phyloP scores from a whole-genome alignment of 1,140 invertebrate genomes.

The Heliconius congener region DNA sequence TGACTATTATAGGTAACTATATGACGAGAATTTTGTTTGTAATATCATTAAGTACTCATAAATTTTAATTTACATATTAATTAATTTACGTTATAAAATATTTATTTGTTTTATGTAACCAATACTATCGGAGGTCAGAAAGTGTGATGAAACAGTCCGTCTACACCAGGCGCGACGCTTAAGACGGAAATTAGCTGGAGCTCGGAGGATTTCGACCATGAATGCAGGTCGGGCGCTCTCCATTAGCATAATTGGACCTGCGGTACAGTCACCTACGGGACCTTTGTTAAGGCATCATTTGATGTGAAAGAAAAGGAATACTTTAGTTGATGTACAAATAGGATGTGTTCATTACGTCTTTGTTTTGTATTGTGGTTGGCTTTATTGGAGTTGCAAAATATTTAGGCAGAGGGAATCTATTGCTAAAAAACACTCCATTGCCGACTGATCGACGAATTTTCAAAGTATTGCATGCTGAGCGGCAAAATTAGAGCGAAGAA shows the following conservation, averaged over 20 bases:
- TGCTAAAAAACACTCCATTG: too few species aligned
- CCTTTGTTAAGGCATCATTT: slow-evolving; percentile 53
- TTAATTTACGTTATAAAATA: not conserved
- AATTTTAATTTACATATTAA: not conserved
- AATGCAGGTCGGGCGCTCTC: slow-evolving; percentile 73
- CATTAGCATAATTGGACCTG: slow-evolving; percentile 77
- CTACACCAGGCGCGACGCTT: slow-evolving; percentile 52
- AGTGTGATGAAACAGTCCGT: slow-evolving; percentile 41
- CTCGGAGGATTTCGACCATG: slow-evolving; percentile 73
- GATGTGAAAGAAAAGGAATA: slow-evolving; percentile 43
- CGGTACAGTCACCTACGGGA: slow-evolving; percentile 54
- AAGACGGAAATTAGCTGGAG: slow-evolving; percentile 77
- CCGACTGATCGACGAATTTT: too few species aligned
- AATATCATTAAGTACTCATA: not conserved
- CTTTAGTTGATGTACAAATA: slow-evolving; percentile 40
- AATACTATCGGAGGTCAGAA: not conserved
- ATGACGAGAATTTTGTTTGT: too few species aligned
- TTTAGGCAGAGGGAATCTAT: not conserved
- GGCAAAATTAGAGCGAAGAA: too few species aligned
- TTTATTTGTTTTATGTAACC: not conserved
- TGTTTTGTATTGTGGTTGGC: not conserved
- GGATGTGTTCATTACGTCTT: slow-evolving; percentile 24
- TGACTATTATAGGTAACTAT: too few species aligned
- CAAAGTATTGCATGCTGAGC: too few species aligned
- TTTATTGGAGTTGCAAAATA: not conserved